Evolutionary conservation across 2,797 vertebrate species (phyloP).

Genomic region (Tadarida brasiliensis): DNA sequence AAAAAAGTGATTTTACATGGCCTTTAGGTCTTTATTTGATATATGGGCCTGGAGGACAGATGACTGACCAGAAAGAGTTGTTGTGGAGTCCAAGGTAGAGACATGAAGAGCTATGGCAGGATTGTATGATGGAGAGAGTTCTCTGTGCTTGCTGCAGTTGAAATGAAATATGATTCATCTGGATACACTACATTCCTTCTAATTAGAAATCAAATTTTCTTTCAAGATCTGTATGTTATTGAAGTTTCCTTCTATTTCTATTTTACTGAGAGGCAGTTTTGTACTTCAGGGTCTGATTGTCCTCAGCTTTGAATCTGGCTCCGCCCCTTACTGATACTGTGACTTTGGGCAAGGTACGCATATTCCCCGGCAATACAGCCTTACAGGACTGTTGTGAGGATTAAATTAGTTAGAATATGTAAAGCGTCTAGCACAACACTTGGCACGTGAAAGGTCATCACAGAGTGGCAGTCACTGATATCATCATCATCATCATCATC

Average conservation of each 20-base stretch:
- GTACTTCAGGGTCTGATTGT: neutral
- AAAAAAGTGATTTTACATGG: conserved; percentile 67
- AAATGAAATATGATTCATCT: neutral
- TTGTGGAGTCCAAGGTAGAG: conserved; percentile 88
- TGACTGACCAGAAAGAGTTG: conserved; percentile 83
- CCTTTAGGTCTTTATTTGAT: conserved; percentile 92
- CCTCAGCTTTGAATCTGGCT: neutral
- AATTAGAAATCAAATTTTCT: conserved; percentile 27
- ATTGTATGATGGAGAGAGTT: conserved; percentile 87
- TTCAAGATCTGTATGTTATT: neutral
- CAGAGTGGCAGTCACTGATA: neutral
- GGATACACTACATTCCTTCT: neutral
- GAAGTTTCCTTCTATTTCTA: neutral
- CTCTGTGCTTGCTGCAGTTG: neutral
- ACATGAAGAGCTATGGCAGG: conserved; percentile 90
- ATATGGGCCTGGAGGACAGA: conserved; percentile 88
- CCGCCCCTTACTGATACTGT: neutral
- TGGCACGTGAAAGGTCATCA: neutral
- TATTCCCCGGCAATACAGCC: neutral
- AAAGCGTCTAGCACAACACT: neutral
- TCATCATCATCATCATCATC: neutral
- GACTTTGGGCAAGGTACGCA: neutral
- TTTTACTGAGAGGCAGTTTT: neutral
- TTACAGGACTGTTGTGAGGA: neutral
- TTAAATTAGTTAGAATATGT: neutral